phyloP scores from a whole-genome alignment of 2,888 invertebrate genomes.

The Pterobdella sp. region DNA sequence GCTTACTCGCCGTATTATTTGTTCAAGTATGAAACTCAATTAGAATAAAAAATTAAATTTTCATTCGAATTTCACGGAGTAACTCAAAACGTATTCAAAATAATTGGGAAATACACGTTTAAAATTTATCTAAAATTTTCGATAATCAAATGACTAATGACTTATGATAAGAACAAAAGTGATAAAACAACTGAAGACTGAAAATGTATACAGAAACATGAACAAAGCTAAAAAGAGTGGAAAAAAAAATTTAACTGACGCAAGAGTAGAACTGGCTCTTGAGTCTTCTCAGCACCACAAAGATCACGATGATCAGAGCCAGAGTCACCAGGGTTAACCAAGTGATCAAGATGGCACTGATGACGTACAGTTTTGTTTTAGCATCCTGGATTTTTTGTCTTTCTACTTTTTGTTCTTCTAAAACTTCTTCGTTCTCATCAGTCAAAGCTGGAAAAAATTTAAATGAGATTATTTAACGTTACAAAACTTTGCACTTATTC shows the following conservation, averaged over 20 bases:
- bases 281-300: conserved; percentile 14
- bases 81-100: no score
- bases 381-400: conserved; percentile 20
- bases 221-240: neutral
- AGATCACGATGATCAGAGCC: conserved; percentile 3
- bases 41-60: no score
- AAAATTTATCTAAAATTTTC: no score
- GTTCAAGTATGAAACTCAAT: no score
- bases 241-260: conserved; percentile 5
- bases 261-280: conserved; percentile 19
- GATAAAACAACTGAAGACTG: neutral
- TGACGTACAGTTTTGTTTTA: conserved; percentile 20
- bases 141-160: no score
- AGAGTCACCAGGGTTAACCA: conserved; percentile 23
- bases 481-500: neutral
- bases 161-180: no score
- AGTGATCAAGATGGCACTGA: conserved; percentile 7
- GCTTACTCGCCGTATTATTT: no score
- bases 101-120: no score
- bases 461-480: no score
- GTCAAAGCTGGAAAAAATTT: conserved; percentile 13
- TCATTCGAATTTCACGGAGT: no score
- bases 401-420: neutral
- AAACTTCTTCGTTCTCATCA: conserved; percentile 13
- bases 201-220: neutral